Evolutionary conservation across 2,797 vertebrate genomes (phyloP).

Genomic region (Aselliscus stoliczkanus): DNA sequence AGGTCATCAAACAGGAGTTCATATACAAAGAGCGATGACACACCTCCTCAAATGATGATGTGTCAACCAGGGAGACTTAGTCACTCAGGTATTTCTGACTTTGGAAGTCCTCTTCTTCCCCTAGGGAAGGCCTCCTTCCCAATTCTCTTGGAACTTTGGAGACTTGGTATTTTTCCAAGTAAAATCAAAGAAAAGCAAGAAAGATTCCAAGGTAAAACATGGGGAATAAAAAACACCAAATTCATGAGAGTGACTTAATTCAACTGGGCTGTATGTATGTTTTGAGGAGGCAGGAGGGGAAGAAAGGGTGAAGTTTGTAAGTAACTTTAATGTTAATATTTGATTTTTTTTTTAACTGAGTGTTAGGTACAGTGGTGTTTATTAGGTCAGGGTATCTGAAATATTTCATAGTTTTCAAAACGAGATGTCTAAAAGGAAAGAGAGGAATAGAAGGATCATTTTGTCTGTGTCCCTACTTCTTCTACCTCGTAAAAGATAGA

Average conservation of each 20-base stretch:
- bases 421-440: background rate
- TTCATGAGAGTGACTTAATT: background rate
- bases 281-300: background rate
- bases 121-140: background rate
- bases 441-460: background rate
- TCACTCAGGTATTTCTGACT: background rate
- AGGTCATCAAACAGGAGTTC: constrained; percentile 18
- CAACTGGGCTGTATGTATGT: background rate
- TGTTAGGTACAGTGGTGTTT: background rate
- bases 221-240: background rate
- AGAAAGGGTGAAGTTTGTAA: background rate
- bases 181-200: background rate
- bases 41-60: background rate
- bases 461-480: background rate
- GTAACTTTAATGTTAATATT: background rate
- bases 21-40: background rate
- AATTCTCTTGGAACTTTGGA: background rate
- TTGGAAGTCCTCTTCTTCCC: background rate
- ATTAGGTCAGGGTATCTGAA: background rate
- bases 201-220: background rate
- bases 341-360: background rate
- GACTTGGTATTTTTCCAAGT: background rate
- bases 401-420: background rate
- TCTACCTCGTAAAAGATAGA: background rate
- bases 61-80: background rate